These are phyloP conservation scores for Ganaspis sp. DNA, from an alignment of 1,140 invertebrate genomes.

Conservation along the genomic window DNA sequence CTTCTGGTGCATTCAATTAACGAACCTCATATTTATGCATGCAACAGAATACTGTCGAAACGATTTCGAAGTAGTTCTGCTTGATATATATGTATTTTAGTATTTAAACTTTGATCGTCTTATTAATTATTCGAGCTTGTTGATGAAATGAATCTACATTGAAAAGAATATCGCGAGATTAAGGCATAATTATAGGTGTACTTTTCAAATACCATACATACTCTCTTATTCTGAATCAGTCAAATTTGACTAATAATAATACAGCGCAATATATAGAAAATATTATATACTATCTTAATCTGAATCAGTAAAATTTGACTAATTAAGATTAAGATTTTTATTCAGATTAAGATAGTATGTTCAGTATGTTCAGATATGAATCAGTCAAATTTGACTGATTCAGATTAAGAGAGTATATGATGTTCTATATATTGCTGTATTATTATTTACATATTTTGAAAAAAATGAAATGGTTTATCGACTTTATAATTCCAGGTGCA, in stretches of 20 bases:
- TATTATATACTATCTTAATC: too few relatives aligned
- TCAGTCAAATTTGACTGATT: too few relatives aligned
- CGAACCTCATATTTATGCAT: conserved; percentile 32
- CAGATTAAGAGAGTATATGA: too few relatives aligned
- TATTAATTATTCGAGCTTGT: not conserved
- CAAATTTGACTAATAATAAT: too few relatives aligned
- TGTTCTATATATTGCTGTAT: too few relatives aligned
- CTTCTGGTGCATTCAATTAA: conserved; percentile 21
- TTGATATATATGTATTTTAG: conserved; percentile 28
- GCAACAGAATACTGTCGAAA: not conserved
- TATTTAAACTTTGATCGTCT: not conserved
- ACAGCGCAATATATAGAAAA: too few relatives aligned
- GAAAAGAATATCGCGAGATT: not conserved
- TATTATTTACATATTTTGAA: not conserved
- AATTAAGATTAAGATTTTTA: too few relatives aligned
- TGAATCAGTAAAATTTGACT: too few relatives aligned
- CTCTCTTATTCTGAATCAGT: too few relatives aligned
- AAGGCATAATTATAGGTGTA: not conserved
- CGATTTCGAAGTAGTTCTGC: not conserved
- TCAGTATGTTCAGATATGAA: too few relatives aligned
- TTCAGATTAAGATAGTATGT: too few relatives aligned
- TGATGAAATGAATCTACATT: not conserved
- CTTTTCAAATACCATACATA: too few relatives aligned
- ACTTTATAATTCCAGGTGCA: conserved; percentile 31
- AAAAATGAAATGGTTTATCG: not conserved